Base-by-base conservation (phyloP, 2,888 invertebrate genomes). In the Neria commutata region DNA sequence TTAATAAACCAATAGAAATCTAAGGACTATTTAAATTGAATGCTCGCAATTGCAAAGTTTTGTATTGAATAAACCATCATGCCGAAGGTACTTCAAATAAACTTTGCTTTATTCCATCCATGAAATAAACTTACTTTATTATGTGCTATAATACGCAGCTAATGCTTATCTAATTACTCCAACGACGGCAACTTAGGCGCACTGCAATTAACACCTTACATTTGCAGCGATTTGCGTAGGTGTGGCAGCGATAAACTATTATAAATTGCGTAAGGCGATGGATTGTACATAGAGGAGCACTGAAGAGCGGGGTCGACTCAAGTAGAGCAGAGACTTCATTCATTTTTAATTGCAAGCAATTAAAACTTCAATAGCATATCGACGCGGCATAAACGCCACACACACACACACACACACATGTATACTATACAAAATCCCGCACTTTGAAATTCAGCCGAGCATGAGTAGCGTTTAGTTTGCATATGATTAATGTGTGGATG, bases 271-370 rank as follows among this genome's bases (percentile, higher is more conserved):
- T 37, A 37, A 42, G 17, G 21, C 21, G 42, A 42, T 42, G 5
- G 42, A 42, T 42, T 42, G 17, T 17, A 42, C 17, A 42, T 37
- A 14, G n/a, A 14, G 3, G 37, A 42, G 42, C 17, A 19, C 19
- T 17, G 4, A 37, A n/a, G 6, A 42, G 29, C 29, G 11, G 11
- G 6, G 11, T 29, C 11, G 11, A 11, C 29, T 8, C 6, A 29
- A 29, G 11, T 11, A 29, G 29, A 29, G 29, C 19, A 14, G 56
- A 62, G 62, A 62, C 64, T 60, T 54, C 62, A 70, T 74, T 65
- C 52, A 67, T 65, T 74, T 77, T 76, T 76, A 78, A 77, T 77
- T 77, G 76, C 71, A 68, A 71, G 76, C 77, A 78, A 77, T 78
- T 77, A 75, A 77, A 75, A 73, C 73, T 76, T 75, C 68, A 74